Base-by-base conservation (phyloP, 2,888 invertebrate genomes). In the Archaeoteleia sp. region DNA sequence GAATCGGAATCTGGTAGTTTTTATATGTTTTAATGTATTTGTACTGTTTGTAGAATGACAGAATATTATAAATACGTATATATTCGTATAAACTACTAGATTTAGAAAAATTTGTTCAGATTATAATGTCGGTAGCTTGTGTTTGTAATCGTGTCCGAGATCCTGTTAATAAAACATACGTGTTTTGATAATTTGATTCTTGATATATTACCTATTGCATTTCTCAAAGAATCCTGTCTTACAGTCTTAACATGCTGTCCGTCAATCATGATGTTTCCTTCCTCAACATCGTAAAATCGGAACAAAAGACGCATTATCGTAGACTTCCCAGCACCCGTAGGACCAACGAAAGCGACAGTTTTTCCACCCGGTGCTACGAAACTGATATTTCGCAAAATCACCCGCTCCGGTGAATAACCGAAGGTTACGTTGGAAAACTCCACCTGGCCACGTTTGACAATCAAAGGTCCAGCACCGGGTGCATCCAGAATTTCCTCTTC, bases 221-320 rank as follows among this genome's bases (percentile, higher is more conserved):
- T 88, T 8, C 99, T 87, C 30, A 99, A 87, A 51, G 96, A 95
- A 54, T 91, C 90, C 80, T 98, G 93, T 60, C 92, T 92, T 2
- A 98, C 93, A 0, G 93, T 90, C 77, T 92, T 91, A 10, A 98
- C 91, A 85, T 98, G 94, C 81, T 96, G 95, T 0, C 93, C 95
- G 86, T 97, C 97, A 58, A 99, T 91, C 0, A 91, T 82, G 65
- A 99, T 93, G 0, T 91, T 89, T 0, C 99, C 99, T 39, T 91
- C 89, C 78, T 94, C 91, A 1, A 97, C 93, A 84, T 99, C 98
- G 86, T 95, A 99, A 87, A 99, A 98, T 17, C 99, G 91, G 88
- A 97, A 99, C 29, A 99, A 86, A 4, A 99, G 87, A 8, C 98
- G 90, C 84, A 98, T 94, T 71, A 99, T 93, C 0, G 99, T 99